Conservation (phyloP, 1,140 invertebrate genomes). For the Hyles euphorbiae region DNA sequence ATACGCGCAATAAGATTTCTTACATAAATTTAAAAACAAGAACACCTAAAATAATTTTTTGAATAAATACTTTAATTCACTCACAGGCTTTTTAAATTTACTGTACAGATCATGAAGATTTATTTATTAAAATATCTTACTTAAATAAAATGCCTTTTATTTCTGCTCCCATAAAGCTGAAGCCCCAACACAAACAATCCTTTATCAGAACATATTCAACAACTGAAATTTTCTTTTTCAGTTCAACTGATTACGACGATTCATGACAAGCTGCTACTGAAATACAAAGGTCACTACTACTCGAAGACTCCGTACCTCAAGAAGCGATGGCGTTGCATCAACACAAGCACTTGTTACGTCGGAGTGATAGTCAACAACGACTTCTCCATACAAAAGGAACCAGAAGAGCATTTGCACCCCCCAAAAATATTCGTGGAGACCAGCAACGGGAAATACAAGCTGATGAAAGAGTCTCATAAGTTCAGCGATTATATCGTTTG, state of each 20-base stretch:
- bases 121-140: too few species aligned
- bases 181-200: too few species aligned
- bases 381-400: conserved; percentile 19
- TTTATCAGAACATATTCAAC: too few species aligned
- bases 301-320: conserved; percentile 22
- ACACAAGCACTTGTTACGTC: conserved; percentile 21
- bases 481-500: conserved; percentile 17
- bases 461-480: conserved; percentile 12
- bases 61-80: too few species aligned
- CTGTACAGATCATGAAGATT: too few species aligned
- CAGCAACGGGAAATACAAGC: conserved; percentile 17
- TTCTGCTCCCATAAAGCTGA: too few species aligned
- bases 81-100: too few species aligned
- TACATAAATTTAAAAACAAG: too few species aligned
- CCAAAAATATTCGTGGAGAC: conserved; percentile 17
- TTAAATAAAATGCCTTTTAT: too few species aligned
- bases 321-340: conserved; percentile 27
- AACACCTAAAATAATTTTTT: too few species aligned
- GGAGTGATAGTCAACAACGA: conserved; percentile 20
- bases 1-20: too few species aligned
- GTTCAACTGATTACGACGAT: conserved; percentile 24
- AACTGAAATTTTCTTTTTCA: conserved; percentile 17
- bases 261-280: conserved; percentile 17
- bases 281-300: conserved; percentile 27
- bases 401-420: conserved; percentile 16